Conservation (phyloP, 1,140 invertebrate genomes). For the Adelges cooleyi region DNA sequence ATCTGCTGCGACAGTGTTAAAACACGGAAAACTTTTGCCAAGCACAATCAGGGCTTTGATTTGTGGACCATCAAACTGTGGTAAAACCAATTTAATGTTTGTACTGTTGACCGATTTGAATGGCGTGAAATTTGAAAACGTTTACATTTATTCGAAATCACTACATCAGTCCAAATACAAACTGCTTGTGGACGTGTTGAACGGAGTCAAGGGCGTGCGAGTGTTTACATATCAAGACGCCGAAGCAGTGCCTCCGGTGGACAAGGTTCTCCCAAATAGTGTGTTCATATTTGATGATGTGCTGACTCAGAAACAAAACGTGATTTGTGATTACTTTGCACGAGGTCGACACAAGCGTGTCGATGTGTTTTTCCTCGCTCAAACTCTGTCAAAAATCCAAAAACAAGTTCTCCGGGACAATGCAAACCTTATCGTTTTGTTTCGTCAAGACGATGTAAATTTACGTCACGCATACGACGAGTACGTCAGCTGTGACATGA, state of each 20-base stretch:
- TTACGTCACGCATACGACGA: conserved; percentile 39
- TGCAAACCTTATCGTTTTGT: conserved; percentile 38
- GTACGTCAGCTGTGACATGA: conserved; percentile 37
- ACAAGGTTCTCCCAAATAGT: conserved; percentile 32
- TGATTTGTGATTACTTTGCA: no score
- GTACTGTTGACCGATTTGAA: conserved; percentile 30
- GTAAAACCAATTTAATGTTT: conserved; percentile 7
- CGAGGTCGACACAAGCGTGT: no score
- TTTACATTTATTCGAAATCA: conserved; percentile 36
- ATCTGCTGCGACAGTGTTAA: no score
- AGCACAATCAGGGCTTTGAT: no score
- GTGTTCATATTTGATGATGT: conserved; percentile 40
- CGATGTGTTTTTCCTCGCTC: no score
- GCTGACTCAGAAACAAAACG: conserved; percentile 37
- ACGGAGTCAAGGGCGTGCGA: conserved; percentile 33
- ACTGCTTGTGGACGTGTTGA: conserved; percentile 34
- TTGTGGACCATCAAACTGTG: conserved; percentile 33
- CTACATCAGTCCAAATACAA: conserved; percentile 36
- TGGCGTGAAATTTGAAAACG: conserved; percentile 34
- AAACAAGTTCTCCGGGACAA: conserved; percentile 38
- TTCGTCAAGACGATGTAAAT: conserved; percentile 39
- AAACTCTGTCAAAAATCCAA: no score
- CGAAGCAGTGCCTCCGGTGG: conserved; percentile 29
- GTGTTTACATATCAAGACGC: conserved; percentile 31
- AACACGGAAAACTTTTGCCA: no score